Base-by-base conservation (phyloP, 2,888 invertebrate genomes). In the Lepidocyrtinus sp. region DNA sequence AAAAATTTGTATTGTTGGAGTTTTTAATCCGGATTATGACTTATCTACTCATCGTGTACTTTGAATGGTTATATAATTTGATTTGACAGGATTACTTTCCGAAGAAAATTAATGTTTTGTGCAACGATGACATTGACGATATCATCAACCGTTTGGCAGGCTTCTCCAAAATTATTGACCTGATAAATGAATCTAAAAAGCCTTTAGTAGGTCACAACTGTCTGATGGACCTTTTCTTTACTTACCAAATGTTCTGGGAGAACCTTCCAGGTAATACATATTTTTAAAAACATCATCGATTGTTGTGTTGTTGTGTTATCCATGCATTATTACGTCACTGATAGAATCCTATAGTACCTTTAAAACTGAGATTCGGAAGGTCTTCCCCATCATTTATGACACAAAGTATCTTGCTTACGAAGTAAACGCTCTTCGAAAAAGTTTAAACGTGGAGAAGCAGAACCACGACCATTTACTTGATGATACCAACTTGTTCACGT, bases 201-300 rank as follows among this genome's bases (percentile, higher is more conserved):
- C 94, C 94, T 1, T 89, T 95, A 22, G 89, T 95, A 24, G 94
- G 94, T 0, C 95, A 95, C 88, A 96, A 96, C 88, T 88, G 92
- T 81, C 90, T 94, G 72, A 88, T 93, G 82, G 95, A 95, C 88
- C 88, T 93, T 0, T 88, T 95, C 86, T 90, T 94, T 24, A 88
- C 94, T 75, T 92, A 93, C 87, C 92, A 93, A 86, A 93, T 93
- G 87, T 95, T 95, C 88, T 91, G 93, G 86, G 91, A 91, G 67
- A 91, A 92, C 0, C 88, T 95, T 69, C 95, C 95, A 27, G 89
- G 91, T 91, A 88, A 87, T n/a, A n/a, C n/a, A n/a, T n/a, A n/a
- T n/a, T n/a, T n/a, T n/a, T n/a, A n/a, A n/a, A n/a, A n/a, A n/a
- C n/a, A n/a, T n/a, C n/a, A n/a, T n/a, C n/a, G n/a, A n/a, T n/a